Base-by-base conservation (phyloP, 2,888 invertebrate genomes). In the Leptopterna dolabrata region DNA sequence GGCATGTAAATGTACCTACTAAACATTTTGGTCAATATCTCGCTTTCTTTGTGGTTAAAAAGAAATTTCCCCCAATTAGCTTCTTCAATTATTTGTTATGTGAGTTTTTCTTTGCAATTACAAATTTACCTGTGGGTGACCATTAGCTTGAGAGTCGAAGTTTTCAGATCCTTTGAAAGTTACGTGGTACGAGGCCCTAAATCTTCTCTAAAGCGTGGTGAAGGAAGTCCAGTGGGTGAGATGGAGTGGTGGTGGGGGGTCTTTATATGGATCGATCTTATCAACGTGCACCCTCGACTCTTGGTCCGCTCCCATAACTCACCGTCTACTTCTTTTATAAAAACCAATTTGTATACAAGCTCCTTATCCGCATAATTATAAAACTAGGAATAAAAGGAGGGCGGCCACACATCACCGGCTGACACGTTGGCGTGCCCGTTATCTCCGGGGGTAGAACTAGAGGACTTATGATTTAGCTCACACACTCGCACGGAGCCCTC, bases 301-400 rank as follows among this genome's bases (percentile, higher is more conserved):
- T 81, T 81, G 76, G 73, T 73, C 45, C 71, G 24, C 73, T 27
- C 41, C 85, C 85, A 85, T 85, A 85, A 85, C 76, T 85, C 85
- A 85, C 73, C 14, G 85, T 36, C 85, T 45, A 73, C 47, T 76
- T 73, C 85, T 85, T 87, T 87, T 87, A 80, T 87, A 80, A 87
- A 87, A 87, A 87, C 87, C 87, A 87, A 87, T 87, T 87, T 87
- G 87, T 87, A 87, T 87, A 87, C 87, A 81, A 87, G 81, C 80
- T 87, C 80, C 87, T 87, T 87, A 87, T 87, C 87, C 87, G 81
- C 71, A 80, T 87, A 87, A 87, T 87, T 87, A 87, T 87, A 80
- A 87, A 87, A 71, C 80, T 87, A 87, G 87, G 55, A 85, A 85
- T 73, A 73, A 85, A 85, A 76, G n/a, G 85, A 24, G 85, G 71